Base-by-base conservation (phyloP, 1,140 invertebrate species). In the Bombus sibiricus region DNA sequence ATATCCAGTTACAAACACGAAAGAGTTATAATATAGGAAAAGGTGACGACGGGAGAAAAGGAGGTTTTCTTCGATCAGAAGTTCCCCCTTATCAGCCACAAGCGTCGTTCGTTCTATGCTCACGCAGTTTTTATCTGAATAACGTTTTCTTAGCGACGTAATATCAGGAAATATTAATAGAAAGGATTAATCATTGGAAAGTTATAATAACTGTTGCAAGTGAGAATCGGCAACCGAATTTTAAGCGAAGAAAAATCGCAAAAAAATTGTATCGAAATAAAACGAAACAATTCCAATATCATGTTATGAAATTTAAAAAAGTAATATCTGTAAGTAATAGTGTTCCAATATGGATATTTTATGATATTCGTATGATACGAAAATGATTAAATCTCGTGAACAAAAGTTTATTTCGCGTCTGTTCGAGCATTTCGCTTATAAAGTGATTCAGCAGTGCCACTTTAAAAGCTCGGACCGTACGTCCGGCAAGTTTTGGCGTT, bases 381-480 rank as follows among this genome's bases (percentile, higher is more conserved):
- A 53, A 53, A 53, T 53, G 1, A 22, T 22, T 53, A 53, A 53
- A 53, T 53, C 47, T 47, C 32, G 32, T 12, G 15, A 47, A 59
- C 43, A 13, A 79, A 47, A 71, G 47, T 39, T 62, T 22, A 9
- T 22, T 32, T 22, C 22, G 64, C 39, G 76, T 87, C 57, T 64
- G 43, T 32, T 53, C 64, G 62, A 62, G 83, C 32, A 28, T 84
- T 39, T 69, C 39, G 53, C 76, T 28, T 59, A 10, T 64, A 4
- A 25, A 73, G 64, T 68, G 80, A 78, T 80, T 80, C 66, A 68
- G 47, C 74, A 88, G 87, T 76, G 88, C 78, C 77, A 81, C 88
- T 89, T 89, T 89, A 89, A 89, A 88, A 88, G 74, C 83, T 79
- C 79, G 41, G 72, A 39, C 73, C 39, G 68, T 62, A 71, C 47